phyloP scores from a whole-genome alignment of 2,797 vertebrate genomes.

The Neomorphus geoffroyi region DNA sequence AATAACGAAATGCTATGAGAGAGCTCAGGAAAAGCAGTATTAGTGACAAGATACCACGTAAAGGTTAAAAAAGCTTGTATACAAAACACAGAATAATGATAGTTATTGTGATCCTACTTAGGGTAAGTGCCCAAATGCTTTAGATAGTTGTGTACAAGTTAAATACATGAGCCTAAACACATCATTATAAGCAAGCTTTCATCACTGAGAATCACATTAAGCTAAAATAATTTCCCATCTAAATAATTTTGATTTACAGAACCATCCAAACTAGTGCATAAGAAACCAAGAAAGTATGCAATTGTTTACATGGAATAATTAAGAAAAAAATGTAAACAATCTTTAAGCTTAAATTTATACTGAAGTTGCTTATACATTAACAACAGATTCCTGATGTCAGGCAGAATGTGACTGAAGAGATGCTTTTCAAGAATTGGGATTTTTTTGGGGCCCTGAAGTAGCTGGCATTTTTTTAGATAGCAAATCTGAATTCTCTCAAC shows the following conservation, averaged over 20 bases:
- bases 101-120: background rate
- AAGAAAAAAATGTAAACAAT: background rate
- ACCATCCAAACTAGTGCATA: background rate
- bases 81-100: background rate
- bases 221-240: background rate
- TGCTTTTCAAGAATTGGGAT: background rate
- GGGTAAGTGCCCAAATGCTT: background rate
- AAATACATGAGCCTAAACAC: background rate
- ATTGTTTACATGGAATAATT: background rate
- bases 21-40: background rate
- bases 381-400: background rate
- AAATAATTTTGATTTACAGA: background rate
- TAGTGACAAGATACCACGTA: background rate
- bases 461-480: background rate
- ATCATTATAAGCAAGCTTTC: background rate
- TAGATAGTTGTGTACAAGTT: background rate
- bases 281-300: background rate
- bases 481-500: background rate
- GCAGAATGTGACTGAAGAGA: background rate
- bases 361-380: background rate
- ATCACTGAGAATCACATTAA: background rate
- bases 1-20: fast-evolving
- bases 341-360: background rate
- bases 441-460: background rate
- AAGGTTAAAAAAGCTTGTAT: background rate